Evolutionary conservation across 2,797 vertebrate species (phyloP).

Genomic region (Pangasius macronema): DNA sequence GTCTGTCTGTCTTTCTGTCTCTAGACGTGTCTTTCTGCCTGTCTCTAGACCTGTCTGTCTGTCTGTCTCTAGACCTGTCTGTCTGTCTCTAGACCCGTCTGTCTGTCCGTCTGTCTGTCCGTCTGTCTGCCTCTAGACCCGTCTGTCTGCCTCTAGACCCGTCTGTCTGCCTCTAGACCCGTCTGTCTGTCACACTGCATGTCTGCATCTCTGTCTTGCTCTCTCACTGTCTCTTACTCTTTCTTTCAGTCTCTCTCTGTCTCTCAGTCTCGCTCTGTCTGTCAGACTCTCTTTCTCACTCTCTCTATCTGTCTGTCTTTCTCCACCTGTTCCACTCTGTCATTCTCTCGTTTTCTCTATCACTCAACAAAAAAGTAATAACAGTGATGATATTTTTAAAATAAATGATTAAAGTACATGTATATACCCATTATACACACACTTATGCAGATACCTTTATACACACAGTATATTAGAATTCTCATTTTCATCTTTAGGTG

Average conservation of each 20-base stretch:
- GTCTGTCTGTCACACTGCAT: not conserved
- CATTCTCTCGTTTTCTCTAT: no score
- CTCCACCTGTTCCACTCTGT: not conserved
- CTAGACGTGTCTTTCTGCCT: accelerated
- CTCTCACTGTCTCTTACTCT: not conserved
- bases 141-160: not conserved
- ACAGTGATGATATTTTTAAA: not conserved
- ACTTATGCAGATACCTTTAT: no score
- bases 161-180: not conserved
- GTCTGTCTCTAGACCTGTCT: not conserved
- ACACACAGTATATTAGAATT: no score
- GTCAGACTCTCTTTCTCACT: no score
- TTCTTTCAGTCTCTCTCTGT: no score
- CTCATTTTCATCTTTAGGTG: no score
- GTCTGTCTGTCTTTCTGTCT: no score
- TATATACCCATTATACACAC: not conserved
- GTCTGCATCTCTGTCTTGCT: not conserved
- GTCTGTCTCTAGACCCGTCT: no score
- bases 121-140: not conserved
- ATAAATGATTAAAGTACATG: not conserved
- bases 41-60: no score
- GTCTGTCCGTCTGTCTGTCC: not conserved
- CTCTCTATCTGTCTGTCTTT: not conserved
- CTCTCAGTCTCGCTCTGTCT: not conserved
- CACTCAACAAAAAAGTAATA: not conserved